These are phyloP conservation scores for Diachasmimorpha longicaudata DNA, from an alignment of 1,140 invertebrate species.

Conservation along the genomic window DNA sequence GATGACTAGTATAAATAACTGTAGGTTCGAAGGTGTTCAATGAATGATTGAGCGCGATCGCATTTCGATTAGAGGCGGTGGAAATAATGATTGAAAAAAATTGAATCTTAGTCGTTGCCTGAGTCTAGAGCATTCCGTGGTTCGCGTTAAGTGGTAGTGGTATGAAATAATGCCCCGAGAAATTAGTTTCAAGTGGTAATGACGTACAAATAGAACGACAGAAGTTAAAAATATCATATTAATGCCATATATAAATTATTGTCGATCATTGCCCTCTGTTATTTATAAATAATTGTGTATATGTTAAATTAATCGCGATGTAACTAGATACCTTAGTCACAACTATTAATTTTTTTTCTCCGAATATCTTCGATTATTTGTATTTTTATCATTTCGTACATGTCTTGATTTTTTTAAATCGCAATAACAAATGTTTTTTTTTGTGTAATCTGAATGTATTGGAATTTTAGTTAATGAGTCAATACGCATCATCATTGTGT, in stretches of 20 bases:
- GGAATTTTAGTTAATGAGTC: not conserved
- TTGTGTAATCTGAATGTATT: conserved; percentile 20
- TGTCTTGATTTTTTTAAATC: conserved; percentile 12
- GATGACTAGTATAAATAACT: conserved; percentile 40
- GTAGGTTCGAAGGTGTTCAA: conserved; percentile 44
- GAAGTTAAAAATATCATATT: not conserved
- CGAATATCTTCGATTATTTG: conserved; percentile 16
- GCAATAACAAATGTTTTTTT: not conserved
- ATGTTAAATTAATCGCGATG: conserved; percentile 14
- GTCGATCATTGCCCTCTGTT: conserved; percentile 6
- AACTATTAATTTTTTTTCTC: conserved; percentile 23
- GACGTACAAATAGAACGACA: not conserved
- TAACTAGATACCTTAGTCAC: not conserved
- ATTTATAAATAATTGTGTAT: conserved; percentile 22
- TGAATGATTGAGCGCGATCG: conserved; percentile 29
- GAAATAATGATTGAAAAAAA: not conserved
- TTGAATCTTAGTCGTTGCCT: not conserved
- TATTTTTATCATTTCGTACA: conserved; percentile 25
- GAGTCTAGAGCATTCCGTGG: not conserved
- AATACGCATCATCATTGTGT: conserved; percentile 15
- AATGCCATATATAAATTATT: not conserved
- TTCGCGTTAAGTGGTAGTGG: not conserved
- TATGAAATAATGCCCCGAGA: not conserved
- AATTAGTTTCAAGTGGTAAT: not conserved
- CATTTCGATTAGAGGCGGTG: conserved; percentile 12